Conservation (phyloP, 2,888 invertebrate species). For the Mesochorus sp. region DNA sequence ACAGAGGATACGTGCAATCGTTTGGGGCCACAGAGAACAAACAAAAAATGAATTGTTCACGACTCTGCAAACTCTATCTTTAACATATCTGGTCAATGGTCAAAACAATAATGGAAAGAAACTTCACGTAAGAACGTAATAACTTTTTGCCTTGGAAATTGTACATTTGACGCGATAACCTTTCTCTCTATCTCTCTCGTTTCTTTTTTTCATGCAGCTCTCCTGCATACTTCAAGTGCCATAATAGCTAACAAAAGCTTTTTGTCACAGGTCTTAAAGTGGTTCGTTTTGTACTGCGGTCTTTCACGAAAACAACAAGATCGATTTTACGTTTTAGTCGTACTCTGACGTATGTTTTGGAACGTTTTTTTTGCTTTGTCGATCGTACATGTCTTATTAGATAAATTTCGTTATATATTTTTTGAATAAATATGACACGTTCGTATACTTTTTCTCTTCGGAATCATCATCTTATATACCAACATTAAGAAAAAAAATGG, state of each 20-base stretch:
- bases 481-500: not conserved
- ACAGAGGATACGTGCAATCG: too few species aligned
- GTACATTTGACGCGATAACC: too few species aligned
- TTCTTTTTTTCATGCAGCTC: not conserved
- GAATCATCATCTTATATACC: not conserved
- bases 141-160: too few species aligned
- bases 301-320: not conserved
- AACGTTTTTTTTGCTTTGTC: conserved; percentile 16
- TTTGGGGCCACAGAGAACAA: too few species aligned
- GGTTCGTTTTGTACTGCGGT: not conserved
- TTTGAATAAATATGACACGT: not conserved
- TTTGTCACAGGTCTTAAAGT: not conserved
- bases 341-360: conserved; percentile 5
- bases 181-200: not conserved
- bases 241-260: not conserved
- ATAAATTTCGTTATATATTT: conserved; percentile 19
- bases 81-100: too few species aligned
- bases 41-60: too few species aligned
- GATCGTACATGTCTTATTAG: not conserved
- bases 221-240: too few species aligned
- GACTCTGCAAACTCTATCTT: too few species aligned
- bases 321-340: conserved; percentile 6
- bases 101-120: too few species aligned
- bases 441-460: not conserved
- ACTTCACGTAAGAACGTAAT: too few species aligned